Evolutionary conservation across 2,797 vertebrate species (phyloP).

Genomic region (Chromobotia macracanthus): DNA sequence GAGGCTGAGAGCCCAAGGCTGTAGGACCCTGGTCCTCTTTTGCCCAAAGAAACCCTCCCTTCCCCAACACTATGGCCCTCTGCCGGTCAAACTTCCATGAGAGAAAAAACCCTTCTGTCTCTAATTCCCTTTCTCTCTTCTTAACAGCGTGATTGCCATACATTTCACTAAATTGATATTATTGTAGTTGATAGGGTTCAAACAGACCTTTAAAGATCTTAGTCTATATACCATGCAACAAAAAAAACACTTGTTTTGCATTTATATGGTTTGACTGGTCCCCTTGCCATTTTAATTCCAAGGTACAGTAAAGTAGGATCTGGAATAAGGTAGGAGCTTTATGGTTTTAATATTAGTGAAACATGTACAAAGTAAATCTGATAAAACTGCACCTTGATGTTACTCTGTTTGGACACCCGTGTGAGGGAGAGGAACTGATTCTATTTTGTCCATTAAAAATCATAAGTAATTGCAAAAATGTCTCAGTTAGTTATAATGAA

Average conservation of each 20-base stretch:
- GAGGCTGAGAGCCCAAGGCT: constrained; percentile 54
- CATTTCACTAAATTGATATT: not conserved
- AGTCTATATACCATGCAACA: constrained; percentile 1
- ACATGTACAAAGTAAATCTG: no score
- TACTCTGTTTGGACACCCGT: not conserved
- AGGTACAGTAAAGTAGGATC: no score
- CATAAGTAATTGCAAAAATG: not conserved
- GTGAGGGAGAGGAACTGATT: not conserved
- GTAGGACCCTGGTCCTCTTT: constrained; percentile 39
- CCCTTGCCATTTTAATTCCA: no score
- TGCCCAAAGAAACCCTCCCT: constrained; percentile 21
- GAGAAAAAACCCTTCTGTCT: constrained; percentile 30
- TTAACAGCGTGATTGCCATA: not conserved
- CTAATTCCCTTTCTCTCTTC: constrained; percentile 19
- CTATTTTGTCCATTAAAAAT: not conserved
- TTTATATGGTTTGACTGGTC: not conserved
- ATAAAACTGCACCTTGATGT: no score
- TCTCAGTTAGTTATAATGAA: no score
- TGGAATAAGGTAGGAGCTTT: no score
- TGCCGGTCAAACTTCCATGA: constrained; percentile 32
- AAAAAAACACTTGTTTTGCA: not conserved
- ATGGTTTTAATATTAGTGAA: no score
- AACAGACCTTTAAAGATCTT: not conserved
- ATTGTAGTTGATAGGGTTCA: no score
- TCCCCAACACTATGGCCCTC: constrained; percentile 14